phyloP scores from a whole-genome alignment of 2,888 invertebrate species.

The Tryphoninae sp. region DNA sequence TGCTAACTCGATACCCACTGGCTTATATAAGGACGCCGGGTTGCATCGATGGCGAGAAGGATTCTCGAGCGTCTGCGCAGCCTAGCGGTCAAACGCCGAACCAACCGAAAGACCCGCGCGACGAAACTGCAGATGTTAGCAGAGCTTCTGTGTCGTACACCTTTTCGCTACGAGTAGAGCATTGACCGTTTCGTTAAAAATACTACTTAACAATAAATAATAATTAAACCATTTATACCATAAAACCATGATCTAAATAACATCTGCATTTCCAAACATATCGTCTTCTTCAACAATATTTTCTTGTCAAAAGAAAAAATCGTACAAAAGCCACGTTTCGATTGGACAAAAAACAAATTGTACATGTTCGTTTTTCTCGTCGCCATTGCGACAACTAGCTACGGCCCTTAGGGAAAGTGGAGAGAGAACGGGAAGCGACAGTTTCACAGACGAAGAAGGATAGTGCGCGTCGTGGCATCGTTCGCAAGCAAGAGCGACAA shows the following conservation, averaged over 20 bases:
- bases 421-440: background rate
- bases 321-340: too few species aligned
- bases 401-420: constrained; percentile 17
- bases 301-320: too few species aligned
- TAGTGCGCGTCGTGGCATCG: background rate
- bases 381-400: background rate
- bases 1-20: constrained; percentile 74
- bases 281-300: too few species aligned
- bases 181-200: too few species aligned
- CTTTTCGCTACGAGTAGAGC: too few species aligned
- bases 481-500: constrained; percentile 23
- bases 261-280: too few species aligned
- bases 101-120: constrained; percentile 4
- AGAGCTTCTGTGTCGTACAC: background rate
- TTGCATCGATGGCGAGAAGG: constrained; percentile 20
- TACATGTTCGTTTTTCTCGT: background rate
- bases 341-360: background rate
- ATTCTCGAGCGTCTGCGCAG: constrained; percentile 38
- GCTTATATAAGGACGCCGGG: constrained; percentile 36
- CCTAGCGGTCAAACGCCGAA: constrained; percentile 32
- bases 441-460: background rate
- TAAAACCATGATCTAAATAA: too few species aligned
- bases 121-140: background rate
- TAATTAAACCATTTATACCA: too few species aligned
- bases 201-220: too few species aligned